A percentile compares a stretch with the other conserved stretches of the same genome.
Conservation (phyloP, 35 echinoderm and acorn worm genomes). For the Ophiothrix spiculata region DNA sequence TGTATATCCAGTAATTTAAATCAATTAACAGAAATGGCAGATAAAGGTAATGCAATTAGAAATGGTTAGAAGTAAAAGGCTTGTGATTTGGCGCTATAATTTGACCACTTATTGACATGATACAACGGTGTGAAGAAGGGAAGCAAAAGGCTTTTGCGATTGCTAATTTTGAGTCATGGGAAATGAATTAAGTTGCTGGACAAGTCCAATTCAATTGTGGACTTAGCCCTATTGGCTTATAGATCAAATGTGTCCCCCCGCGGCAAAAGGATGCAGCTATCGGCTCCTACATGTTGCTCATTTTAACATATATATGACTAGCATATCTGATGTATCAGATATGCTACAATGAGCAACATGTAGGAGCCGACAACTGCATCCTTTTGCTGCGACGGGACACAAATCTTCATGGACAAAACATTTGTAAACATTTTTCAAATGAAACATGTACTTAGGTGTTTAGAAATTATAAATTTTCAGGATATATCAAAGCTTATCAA, state of each 20-base stretch:
- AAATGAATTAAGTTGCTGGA: background rate
- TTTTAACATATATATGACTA: background rate
- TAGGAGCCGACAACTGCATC: too few relatives aligned
- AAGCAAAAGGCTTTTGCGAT: background rate
- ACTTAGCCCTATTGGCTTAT: background rate
- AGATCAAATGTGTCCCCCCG: background rate
- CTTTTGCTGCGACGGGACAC: too few relatives aligned
- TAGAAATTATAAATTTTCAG: too few relatives aligned
- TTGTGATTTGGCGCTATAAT: background rate
- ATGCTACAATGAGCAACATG: background rate
- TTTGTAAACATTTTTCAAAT: too few relatives aligned
- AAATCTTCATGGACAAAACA: too few relatives aligned
- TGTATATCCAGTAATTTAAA: background rate
- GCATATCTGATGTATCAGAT: background rate
- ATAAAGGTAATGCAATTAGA: background rate
- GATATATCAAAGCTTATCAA: too few relatives aligned
- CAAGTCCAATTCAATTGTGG: constrained; percentile 9
- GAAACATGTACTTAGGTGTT: too few relatives aligned
- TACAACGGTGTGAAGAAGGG: background rate
- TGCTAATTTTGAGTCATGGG: background rate
- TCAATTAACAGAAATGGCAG: background rate
- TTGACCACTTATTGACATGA: background rate
- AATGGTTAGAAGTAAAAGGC: background rate
- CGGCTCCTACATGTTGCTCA: too few relatives aligned
- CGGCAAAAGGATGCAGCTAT: background rate